Evolutionary conservation across 2,888 invertebrate genomes (phyloP).

Genomic region (Microctonus aethiopoides): DNA sequence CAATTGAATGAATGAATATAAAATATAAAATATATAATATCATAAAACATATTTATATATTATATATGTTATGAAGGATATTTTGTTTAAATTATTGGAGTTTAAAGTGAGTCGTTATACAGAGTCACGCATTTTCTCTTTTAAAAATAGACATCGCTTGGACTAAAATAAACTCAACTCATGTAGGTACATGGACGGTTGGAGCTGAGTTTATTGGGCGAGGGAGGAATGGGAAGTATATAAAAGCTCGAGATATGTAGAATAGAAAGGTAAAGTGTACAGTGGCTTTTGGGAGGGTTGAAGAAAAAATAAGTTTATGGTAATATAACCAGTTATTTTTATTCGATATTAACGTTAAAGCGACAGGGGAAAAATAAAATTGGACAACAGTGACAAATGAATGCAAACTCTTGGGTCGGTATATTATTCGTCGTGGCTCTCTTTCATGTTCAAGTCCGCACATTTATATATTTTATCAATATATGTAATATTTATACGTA

Average conservation of each 20-base stretch:
- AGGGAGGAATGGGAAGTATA: background rate
- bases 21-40: too few species aligned
- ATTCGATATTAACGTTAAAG: background rate
- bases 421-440: background rate
- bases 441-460: background rate
- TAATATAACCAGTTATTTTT: background rate
- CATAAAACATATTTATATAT: background rate
- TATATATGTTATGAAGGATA: background rate
- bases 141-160: background rate
- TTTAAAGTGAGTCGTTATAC: background rate
- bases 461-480: background rate
- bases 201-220: background rate
- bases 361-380: background rate
- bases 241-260: background rate
- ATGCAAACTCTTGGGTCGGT: background rate
- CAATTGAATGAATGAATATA: too few species aligned
- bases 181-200: background rate
- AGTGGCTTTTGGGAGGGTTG: background rate
- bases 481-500: background rate
- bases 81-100: background rate
- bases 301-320: background rate
- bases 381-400: background rate
- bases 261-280: background rate
- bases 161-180: background rate
- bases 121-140: background rate